Evolutionary conservation across 2,797 vertebrate genomes (phyloP), one percentile per base, ranked within the genome.

Genomic region (Micropoecilia bifurca): DNA sequence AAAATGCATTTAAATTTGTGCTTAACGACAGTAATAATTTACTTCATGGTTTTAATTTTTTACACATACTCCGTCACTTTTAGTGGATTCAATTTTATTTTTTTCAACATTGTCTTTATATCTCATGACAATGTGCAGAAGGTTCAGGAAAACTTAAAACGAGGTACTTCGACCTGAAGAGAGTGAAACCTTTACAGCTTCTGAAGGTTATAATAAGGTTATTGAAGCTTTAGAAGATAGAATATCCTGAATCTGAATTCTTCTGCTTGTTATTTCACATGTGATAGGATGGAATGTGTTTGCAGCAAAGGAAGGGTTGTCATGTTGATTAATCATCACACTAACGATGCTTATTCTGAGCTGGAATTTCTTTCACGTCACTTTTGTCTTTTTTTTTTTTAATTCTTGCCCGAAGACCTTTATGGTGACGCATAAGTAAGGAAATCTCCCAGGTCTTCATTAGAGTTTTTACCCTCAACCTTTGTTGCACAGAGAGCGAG

Each of bases 371-470:
- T 66, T 83, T 55, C 61, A 69, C 53, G 74, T 80, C 79, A 76
- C 43, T 50, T 18, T 8, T 14, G 77, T 74, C 87, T 63, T 80
- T 55, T 89, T 83, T 71, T 79, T 74, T 88, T 57, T 80, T 68
- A 68, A 79, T 87, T 81, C 76, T 77, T 87, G 86, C 83, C 89
- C 50, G 66, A 50, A 13, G 86, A 83, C 77, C 78, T 89, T 82
- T 14, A 69, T 78, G 72, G 71, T 87, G 83, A 85, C 47, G 43
- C 57, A 72, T 10, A 28, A 77, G 78, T 73, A 46, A 28, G 77
- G 77, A 88, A 82, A 83, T 94, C 93, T 95, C 93, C 75, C 80
- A 83, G 89, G 94, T 93, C 89, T 90, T 94, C 91, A 93, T 95
- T 93, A 93, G 77, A 79, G 75, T 50, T 82, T 79, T 75, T 79